Conservation (phyloP, 2,888 invertebrate species). For the Meloe dianella region DNA sequence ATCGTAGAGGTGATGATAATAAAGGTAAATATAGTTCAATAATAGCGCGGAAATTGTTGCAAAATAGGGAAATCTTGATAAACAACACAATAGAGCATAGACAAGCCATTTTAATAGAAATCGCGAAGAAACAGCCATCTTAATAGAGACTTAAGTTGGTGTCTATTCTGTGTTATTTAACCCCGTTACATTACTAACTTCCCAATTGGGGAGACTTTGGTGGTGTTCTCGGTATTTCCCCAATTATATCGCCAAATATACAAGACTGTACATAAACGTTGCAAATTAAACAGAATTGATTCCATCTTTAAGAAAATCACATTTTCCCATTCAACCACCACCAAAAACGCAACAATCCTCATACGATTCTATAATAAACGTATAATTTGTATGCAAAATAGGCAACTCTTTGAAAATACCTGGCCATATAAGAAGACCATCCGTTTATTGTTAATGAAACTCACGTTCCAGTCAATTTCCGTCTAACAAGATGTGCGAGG, state of each 20-base stretch:
- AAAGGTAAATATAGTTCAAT: background rate
- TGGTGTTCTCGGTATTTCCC: too few species aligned
- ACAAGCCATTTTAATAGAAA: too few species aligned
- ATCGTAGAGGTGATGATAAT: background rate
- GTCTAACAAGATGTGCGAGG: slow-evolving; percentile 55
- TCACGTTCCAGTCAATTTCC: slow-evolving; percentile 57
- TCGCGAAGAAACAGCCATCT: too few species aligned
- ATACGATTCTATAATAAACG: slow-evolving; percentile 14
- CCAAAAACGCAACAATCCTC: background rate
- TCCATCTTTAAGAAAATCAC: background rate
- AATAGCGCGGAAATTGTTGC: background rate
- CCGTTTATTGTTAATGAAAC: slow-evolving; percentile 45
- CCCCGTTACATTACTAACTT: too few species aligned
- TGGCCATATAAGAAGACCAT: slow-evolving; percentile 49
- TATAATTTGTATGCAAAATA: slow-evolving; percentile 54
- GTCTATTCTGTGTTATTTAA: too few species aligned
- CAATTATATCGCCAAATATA: too few species aligned
- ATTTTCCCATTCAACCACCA: background rate
- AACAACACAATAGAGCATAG: too few species aligned
- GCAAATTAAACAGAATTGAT: too few species aligned
- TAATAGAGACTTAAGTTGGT: too few species aligned
- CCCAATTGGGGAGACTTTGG: too few species aligned
- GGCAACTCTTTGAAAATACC: slow-evolving; percentile 48
- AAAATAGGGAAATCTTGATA: too few species aligned
- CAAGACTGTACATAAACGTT: too few species aligned